phyloP scores from a whole-genome alignment of 35 echinoderm and acorn worm species.

The Stichopus chloronotus region DNA sequence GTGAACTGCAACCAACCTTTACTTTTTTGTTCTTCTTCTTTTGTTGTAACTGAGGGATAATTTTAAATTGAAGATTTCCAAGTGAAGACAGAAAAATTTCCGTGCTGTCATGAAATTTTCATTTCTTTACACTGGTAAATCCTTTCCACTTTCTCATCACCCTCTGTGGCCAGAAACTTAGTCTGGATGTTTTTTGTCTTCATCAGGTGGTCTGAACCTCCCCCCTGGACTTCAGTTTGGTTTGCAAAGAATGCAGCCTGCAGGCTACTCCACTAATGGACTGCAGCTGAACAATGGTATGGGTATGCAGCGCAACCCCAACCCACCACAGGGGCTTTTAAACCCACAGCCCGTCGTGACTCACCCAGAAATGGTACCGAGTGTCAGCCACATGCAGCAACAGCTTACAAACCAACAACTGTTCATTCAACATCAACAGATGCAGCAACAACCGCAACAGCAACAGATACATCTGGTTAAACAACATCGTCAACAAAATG shows the following conservation, averaged over 20 bases:
- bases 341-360: conserved; percentile 21
- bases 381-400: not conserved
- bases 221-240: not conserved
- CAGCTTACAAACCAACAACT: conserved; percentile 38
- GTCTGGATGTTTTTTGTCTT: too few relatives aligned
- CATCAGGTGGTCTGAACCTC: not conserved
- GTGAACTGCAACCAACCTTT: too few relatives aligned
- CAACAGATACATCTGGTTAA: conserved; percentile 63
- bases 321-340: conserved; percentile 30
- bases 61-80: too few relatives aligned
- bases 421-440: conserved; percentile 59
- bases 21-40: too few relatives aligned
- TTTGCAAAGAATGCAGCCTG: not conserved
- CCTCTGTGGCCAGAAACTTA: too few relatives aligned
- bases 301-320: not conserved
- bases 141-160: too few relatives aligned
- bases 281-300: conserved; percentile 28
- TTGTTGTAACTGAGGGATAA: too few relatives aligned
- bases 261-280: not conserved
- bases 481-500: not conserved
- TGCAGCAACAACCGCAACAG: not conserved
- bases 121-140: too few relatives aligned
- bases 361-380: conserved; percentile 17
- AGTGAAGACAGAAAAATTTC: too few relatives aligned
- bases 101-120: too few relatives aligned